A percentile compares a stretch with the other conserved stretches of the same genome.
These are phyloP conservation scores for Agonopterix heracliana DNA, from an alignment of 2,888 invertebrate species.

Conservation along the genomic window DNA sequence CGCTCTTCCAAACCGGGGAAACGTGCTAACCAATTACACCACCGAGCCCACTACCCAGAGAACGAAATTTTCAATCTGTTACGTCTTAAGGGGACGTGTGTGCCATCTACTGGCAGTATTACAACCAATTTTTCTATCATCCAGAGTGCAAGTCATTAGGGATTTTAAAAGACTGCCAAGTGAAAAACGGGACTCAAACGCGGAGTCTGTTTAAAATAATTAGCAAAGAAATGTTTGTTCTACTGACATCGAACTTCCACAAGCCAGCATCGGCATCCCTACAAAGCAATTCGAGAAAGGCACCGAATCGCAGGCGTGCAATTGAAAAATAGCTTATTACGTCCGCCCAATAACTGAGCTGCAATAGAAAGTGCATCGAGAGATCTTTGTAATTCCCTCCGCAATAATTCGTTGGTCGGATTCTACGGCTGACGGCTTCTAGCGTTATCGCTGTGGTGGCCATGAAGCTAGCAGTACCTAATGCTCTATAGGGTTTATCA, in stretches of 20 bases:
- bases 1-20: too few relatives aligned
- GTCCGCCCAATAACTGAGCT: slow-evolving; percentile 31
- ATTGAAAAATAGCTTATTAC: slow-evolving; percentile 52
- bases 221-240: background rate
- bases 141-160: too few relatives aligned
- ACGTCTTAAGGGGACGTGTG: too few relatives aligned
- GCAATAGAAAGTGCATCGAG: slow-evolving; percentile 46
- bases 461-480: slow-evolving; percentile 14
- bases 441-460: slow-evolving; percentile 26
- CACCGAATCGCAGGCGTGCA: slow-evolving; percentile 27
- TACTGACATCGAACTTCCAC: background rate
- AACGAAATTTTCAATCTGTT: too few relatives aligned
- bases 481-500: too few relatives aligned
- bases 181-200: too few relatives aligned
- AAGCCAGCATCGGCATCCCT: slow-evolving; percentile 1
- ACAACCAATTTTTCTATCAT: too few relatives aligned
- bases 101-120: too few relatives aligned
- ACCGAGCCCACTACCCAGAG: too few relatives aligned
- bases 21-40: too few relatives aligned
- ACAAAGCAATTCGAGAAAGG: slow-evolving; percentile 30
- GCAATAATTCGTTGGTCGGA: slow-evolving; percentile 43
- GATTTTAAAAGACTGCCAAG: too few relatives aligned
- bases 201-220: background rate
- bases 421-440: slow-evolving; percentile 29
- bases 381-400: slow-evolving; percentile 42